Base-by-base conservation (phyloP, 2,888 invertebrate species). In the Ecliptopera silaceata region DNA sequence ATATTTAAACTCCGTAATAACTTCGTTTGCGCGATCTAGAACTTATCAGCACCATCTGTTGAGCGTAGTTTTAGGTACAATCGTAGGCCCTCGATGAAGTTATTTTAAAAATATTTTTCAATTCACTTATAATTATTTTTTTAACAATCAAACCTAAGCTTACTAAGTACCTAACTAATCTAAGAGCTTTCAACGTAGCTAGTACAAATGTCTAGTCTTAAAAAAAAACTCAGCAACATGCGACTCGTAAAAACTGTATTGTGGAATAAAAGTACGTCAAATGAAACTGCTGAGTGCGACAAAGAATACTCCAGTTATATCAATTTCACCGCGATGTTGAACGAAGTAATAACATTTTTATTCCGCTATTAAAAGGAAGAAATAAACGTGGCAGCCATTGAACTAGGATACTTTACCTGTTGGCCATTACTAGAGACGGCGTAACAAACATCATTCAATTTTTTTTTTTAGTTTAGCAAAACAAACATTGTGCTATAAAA, bases 301-400 rank as follows among this genome's bases (percentile, higher is more conserved):
- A 76, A 77, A 74, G 75, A 76, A 75, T 72, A 69, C 74, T 70
- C 63, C 56, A 78, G 75, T 76, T 76, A 74, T 78, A 80, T 78
- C 72, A 80, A 77, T 79, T 81, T 78, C 74, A 77, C 77, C 75
- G 72, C 76, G 70, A 76, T 75, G 72, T 75, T 79, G 75, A 76
- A 78, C 72, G 75, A 65, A 81, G 78, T 78, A 76, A 78, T 83
- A 81, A 79, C 75, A 74, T 79, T 82, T 82, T 82, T 82, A 80
- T 80, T 74, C 70, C 72, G 62, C 75, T 72, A 77, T 79, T 75
- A 78, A 76, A 58, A 68, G 59, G 61, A 70, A 68, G 68, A 71
- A 70, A 76, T 76, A 74, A 72, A 75, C 71, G 74, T 70, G 60
- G 61, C 26, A 54, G 57, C 43, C 59, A 34, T 13, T 1, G 50